phyloP scores from a whole-genome alignment of 35 echinoderm and acorn worm genomes.

The Holothuria glaberrima region DNA sequence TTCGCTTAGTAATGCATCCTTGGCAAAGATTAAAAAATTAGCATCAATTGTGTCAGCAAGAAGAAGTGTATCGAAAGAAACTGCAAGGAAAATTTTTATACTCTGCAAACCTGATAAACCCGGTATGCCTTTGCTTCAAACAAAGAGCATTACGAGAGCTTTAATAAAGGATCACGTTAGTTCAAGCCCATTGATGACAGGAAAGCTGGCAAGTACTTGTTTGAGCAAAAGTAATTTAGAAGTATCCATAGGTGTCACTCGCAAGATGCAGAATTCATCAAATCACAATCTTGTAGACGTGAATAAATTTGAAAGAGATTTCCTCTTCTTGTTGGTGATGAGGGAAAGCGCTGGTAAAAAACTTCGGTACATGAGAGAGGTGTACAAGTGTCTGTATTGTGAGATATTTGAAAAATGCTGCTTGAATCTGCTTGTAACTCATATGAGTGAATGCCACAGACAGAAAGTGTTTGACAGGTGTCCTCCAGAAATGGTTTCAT shows the following conservation, averaged over 20 bases:
- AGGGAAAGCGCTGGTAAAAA: constrained; percentile 41
- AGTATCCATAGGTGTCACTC: no score
- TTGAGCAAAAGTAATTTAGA: no score
- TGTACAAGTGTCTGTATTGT: constrained; percentile 29
- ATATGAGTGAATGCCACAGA: constrained; percentile 25
- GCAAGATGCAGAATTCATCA: no score
- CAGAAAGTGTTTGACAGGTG: background rate
- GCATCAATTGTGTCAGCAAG: background rate
- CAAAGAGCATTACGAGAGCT: background rate
- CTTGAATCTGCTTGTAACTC: constrained; percentile 11
- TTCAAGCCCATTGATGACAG: no score
- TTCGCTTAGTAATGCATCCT: background rate
- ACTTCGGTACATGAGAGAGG: constrained; percentile 34
- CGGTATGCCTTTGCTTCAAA: background rate
- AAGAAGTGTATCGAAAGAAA: background rate
- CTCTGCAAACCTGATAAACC: background rate
- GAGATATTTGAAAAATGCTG: constrained; percentile 22
- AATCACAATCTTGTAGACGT: background rate
- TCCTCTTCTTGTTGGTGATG: constrained; percentile 26
- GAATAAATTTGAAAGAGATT: constrained; percentile 24
- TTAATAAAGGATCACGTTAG: background rate
- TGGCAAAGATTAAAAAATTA: constrained; percentile 16
- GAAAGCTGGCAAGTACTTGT: no score
- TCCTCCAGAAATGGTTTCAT: background rate
- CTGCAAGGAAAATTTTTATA: background rate